Conservation (phyloP, 2,888 invertebrate species). For the Zygaena filipendulae region DNA sequence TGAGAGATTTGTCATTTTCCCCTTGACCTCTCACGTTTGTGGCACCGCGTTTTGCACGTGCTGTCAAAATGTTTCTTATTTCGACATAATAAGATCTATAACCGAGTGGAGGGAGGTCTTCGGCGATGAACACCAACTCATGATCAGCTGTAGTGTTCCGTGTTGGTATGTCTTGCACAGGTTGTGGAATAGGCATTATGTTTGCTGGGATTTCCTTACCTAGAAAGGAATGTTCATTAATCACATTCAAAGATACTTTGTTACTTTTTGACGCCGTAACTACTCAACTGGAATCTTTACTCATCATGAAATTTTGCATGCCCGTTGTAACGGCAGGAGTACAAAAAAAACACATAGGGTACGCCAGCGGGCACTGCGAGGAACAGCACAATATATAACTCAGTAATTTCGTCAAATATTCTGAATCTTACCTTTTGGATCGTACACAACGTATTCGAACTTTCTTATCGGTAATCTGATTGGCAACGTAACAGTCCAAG, state of each 20-base stretch:
- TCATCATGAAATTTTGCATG: neutral
- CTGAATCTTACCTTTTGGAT: conserved; percentile 66
- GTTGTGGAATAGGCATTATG: conserved; percentile 68
- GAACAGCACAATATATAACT: neutral
- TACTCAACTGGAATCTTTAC: neutral
- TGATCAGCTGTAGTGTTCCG: conserved; percentile 63
- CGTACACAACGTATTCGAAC: conserved; percentile 66
- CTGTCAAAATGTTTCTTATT: too few species aligned
- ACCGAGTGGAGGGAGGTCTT: conserved; percentile 74
- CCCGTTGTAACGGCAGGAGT: neutral
- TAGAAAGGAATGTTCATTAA: conserved; percentile 19
- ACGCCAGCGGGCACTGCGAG: neutral
- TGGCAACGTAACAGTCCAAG: conserved; percentile 66
- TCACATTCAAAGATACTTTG: too few species aligned
- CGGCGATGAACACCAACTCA: conserved; percentile 78
- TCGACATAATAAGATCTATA: conserved; percentile 70
- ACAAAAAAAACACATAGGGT: neutral
- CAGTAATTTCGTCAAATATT: neutral
- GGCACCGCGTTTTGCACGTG: conserved; percentile 2
- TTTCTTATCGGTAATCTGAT: conserved; percentile 72
- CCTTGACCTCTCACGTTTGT: conserved; percentile 23
- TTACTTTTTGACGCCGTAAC: neutral
- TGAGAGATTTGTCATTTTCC: conserved; percentile 28
- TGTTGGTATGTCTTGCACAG: conserved; percentile 63
- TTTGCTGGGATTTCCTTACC: conserved; percentile 67